A percentile compares a stretch with the other conserved stretches of the same genome.
Conservation (phyloP, 2,797 vertebrate genomes). For the Sebastolobus alascanus region DNA sequence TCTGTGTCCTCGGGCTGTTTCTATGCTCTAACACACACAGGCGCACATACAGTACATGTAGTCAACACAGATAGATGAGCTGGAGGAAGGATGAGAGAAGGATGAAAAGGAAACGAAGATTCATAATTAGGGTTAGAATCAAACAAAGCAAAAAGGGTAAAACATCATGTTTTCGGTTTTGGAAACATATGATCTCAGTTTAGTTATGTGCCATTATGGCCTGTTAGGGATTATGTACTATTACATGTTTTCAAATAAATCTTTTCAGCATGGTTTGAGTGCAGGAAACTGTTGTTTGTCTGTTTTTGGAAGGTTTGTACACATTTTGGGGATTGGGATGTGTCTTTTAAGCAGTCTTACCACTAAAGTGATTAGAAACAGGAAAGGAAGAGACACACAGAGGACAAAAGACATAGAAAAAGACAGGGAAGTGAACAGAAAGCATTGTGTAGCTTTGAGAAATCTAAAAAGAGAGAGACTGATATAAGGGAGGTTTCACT, state of each 20-base stretch:
- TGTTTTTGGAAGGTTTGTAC: conserved; percentile 10
- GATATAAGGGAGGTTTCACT: conserved; percentile 4
- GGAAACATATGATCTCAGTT: conserved; percentile 6
- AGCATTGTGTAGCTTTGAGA: not conserved
- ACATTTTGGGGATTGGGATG: not conserved
- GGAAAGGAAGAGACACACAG: not conserved
- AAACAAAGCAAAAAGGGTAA: conserved; percentile 1
- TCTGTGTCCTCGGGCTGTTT: conserved; percentile 48
- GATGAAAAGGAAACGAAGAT: conserved; percentile 16
- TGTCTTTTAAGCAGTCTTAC: not conserved
- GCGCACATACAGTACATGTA: conserved; percentile 9
- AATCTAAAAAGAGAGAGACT: conserved; percentile 1
- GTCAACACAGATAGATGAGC: conserved; percentile 32
- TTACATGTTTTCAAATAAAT: conserved; percentile 2
- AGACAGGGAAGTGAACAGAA: not conserved
- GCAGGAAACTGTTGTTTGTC: not conserved
- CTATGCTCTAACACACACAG: conserved; percentile 24
- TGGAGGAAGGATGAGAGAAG: conserved; percentile 3
- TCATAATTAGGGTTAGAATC: conserved; percentile 9
- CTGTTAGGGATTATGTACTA: not conserved
- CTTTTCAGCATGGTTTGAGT: not conserved
- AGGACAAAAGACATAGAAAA: conserved; percentile 2
- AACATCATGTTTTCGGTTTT: conserved; percentile 12
- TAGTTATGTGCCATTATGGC: not conserved
- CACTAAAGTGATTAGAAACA: conserved; percentile 5